Evolutionary conservation across 2,113 vertebrate genomes (phyloP).

Genomic region (Aspidoscelis tigris): DNA sequence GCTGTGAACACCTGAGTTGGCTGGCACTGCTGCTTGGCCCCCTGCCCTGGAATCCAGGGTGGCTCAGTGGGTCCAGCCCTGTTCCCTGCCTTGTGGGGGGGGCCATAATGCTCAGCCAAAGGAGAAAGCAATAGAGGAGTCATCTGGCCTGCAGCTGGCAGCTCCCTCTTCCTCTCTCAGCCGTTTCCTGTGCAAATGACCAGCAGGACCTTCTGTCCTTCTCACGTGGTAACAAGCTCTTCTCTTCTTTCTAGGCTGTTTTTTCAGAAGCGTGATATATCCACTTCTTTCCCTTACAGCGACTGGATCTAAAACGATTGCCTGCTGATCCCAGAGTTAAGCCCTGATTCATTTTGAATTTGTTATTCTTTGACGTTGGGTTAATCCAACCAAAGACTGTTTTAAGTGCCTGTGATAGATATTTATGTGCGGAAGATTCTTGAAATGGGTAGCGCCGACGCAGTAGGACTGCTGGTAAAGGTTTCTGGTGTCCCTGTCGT

Average conservation of each 20-base stretch:
- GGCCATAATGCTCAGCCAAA: too few species aligned
- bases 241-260: slow-evolving; percentile 81
- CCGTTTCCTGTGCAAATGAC: too few species aligned
- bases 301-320: slow-evolving; percentile 81
- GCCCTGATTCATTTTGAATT: slow-evolving; percentile 88
- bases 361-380: slow-evolving; percentile 93
- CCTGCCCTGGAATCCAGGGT: too few species aligned
- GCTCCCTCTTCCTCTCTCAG: too few species aligned
- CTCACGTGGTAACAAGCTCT: neutral
- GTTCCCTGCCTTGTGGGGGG: too few species aligned
- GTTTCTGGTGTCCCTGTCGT: slow-evolving; percentile 61
- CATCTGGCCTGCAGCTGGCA: too few species aligned
- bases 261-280: slow-evolving; percentile 90
- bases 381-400: slow-evolving; percentile 99
- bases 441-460: slow-evolving; percentile 76
- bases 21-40: too few species aligned
- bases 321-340: slow-evolving; percentile 85
- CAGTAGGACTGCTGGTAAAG: slow-evolving; percentile 26
- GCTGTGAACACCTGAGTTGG: too few species aligned
- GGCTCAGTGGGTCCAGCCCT: too few species aligned
- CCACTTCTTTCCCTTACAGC: slow-evolving; percentile 49
- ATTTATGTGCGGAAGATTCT: slow-evolving; percentile 85
- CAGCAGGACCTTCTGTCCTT: too few species aligned
- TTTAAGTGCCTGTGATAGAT: slow-evolving; percentile 99
- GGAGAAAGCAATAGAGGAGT: too few species aligned